Evolutionary conservation across 2,888 invertebrate genomes (phyloP).

Genomic region (Didymodactylos carnosus): DNA sequence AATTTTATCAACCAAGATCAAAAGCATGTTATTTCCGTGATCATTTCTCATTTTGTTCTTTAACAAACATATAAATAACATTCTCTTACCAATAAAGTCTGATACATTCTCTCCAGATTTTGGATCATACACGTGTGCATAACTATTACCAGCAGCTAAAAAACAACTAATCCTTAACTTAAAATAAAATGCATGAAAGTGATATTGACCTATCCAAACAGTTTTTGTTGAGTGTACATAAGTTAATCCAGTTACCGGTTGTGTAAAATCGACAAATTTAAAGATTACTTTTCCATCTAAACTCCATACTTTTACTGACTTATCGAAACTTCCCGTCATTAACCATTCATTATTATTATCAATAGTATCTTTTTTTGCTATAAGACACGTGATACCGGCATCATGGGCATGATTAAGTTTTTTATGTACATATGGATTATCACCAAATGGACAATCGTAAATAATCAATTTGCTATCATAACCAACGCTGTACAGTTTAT

Average conservation of each 20-base stretch:
- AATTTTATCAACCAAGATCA: too few relatives aligned
- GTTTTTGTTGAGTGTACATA: constrained; percentile 31
- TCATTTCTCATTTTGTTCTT: too few relatives aligned
- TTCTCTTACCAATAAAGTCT: neutral
- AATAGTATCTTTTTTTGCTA: constrained; percentile 26
- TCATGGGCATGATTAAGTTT: constrained; percentile 25
- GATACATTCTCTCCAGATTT: constrained; percentile 33
- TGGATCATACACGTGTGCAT: constrained; percentile 31
- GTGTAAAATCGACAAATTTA: constrained; percentile 10
- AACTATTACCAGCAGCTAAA: constrained; percentile 25
- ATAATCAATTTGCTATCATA: constrained; percentile 30
- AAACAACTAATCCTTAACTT: neutral
- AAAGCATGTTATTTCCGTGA: too few relatives aligned
- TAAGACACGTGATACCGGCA: constrained; percentile 31
- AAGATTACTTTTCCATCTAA: constrained; percentile 22
- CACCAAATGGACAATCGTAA: constrained; percentile 32
- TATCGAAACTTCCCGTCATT: constrained; percentile 33
- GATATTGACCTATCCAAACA: constrained; percentile 23
- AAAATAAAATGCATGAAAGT: neutral
- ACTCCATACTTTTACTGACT: constrained; percentile 32
- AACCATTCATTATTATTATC: constrained; percentile 34
- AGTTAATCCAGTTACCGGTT: constrained; percentile 19
- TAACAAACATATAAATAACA: neutral
- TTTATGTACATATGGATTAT: constrained; percentile 18
- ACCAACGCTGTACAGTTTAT: constrained; percentile 32